Base-by-base conservation (phyloP, 2,113 vertebrate genomes). In the Saccopteryx bilineata region DNA sequence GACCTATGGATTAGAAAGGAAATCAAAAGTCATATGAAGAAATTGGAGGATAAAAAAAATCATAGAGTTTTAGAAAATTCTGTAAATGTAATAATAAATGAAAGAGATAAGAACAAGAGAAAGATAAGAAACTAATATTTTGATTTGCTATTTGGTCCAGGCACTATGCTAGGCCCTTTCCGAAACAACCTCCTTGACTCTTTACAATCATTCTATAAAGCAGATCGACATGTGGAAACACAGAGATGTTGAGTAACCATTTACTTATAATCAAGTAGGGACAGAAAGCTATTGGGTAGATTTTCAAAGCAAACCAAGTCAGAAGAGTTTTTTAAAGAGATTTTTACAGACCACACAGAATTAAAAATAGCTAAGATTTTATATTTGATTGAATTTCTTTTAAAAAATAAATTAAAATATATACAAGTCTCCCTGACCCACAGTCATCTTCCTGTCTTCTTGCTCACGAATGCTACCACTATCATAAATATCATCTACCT, bases 301-400 rank as follows among this genome's bases (percentile, higher is more conserved):
- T 78, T 83, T 96, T 78, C 63, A 87, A 71, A 90, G 21, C 71
- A 92, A 90, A 85, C 1, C 4, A 60, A 81, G 31, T 84, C 9
- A 80, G 26, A 80, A 79, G 68, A 56, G 5, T 1, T 4, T 31
- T 48, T 65, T 78, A 90, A 54, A 48, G 78, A 90, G 23, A 74
- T 23, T 21, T 71, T 48, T 33, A 65, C 31, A 65, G 54, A 72
- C 3, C 26, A 46, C 48, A 4, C 6, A 63, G 1, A 96, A 82
- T 11, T 95, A 26, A 60, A 18, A 50, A 58, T 31, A 33, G 21
- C 79, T 54, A 80, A 58, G 8, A 75, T 28, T 65, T 52, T 84
- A 19, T 33, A 81, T 81, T 61, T 93, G n/a, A 58, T 95, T 93
- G 10, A 81, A 50, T 79, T 75, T 86, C 69, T 85, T 85, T 24